Evolutionary conservation across 92 coral and sea anemone species (phyloP), one percentile per base, ranked within the genome.

Genomic region (Phymanthus crucifer): DNA sequence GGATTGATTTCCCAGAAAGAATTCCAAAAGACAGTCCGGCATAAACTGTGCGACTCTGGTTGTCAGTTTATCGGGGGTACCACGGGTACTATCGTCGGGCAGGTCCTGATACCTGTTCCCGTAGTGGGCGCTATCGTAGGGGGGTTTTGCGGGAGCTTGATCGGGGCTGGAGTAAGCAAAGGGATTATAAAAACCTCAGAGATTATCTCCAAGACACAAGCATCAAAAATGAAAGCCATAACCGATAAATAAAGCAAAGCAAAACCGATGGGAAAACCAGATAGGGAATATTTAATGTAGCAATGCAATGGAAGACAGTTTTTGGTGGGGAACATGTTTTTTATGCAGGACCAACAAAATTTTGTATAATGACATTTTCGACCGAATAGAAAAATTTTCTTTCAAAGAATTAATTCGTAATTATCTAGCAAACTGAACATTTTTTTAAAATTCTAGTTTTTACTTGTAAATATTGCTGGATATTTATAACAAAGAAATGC

Each of bases 81-180:
- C 67, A 89, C 99, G 9, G 99, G 99, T 78, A 96, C 99, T 75
- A 91, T 96, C 67, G 99, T 96, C 21, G 99, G 99, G 72, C 99
- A 96, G 89, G 93, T 96, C 85, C 98, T 93, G 72, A 92, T 96
- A 33, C 99, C 99, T n/a, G 98, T 96, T 24, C 99, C 99, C 65
- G 97, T 96, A 32, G 99, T 96, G 12, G 99, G 99, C 57, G 99
- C 99, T 75, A 89, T 94, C 19, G 95, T 96, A 26, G 99, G 99
- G 65, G 99, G 99, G 45, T 96, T 96, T 78, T 90, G 90, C 81
- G 99, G 99, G 57, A 93, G 97, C 68, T 87, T 96, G 43, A 86
- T 96, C 9, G 99, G 99, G 31, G 90, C 95, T 21, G 99, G 98
- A 33, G 98, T 96, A 32, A 96, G 99, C 71, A 90, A 91, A 50